phyloP scores from a whole-genome alignment of 2,797 vertebrate species.

The Halcyon badia region DNA sequence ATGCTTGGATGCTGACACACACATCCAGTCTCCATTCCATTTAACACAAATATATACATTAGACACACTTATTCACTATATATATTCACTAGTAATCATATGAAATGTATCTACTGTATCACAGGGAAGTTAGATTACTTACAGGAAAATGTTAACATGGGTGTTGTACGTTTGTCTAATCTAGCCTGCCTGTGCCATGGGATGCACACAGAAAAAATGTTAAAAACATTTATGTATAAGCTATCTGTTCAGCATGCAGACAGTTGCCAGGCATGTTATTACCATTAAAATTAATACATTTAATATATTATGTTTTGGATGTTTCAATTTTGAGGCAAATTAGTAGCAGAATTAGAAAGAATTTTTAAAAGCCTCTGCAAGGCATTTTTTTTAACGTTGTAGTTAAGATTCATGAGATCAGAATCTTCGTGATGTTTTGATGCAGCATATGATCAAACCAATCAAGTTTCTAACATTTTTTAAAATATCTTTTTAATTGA shows the following conservation, averaged over 20 bases:
- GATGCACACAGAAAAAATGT: background rate
- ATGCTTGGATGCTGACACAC: background rate
- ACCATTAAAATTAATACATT: background rate
- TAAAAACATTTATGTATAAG: background rate
- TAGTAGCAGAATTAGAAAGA: background rate
- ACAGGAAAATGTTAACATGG: background rate
- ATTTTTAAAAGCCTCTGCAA: background rate
- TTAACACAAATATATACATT: constrained; percentile 23
- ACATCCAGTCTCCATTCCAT: constrained; percentile 30
- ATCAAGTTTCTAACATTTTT: background rate
- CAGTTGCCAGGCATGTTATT: background rate
- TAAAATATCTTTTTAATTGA: background rate
- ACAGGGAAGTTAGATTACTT: constrained; percentile 28
- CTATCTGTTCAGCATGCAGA: background rate
- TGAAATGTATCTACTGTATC: background rate
- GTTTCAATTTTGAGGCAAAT: background rate
- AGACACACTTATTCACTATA: background rate
- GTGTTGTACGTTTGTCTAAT: constrained; percentile 67
- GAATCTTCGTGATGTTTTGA: background rate
- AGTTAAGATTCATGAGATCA: background rate
- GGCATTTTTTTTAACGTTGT: background rate
- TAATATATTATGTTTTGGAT: background rate
- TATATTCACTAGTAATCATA: background rate
- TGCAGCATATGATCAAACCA: background rate
- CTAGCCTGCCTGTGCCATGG: constrained; percentile 44